A percentile compares a stretch with the other conserved stretches of the same genome.
Evolutionary conservation across 2,888 invertebrate species (phyloP).

Genomic region (Blastobasis lacticolella): DNA sequence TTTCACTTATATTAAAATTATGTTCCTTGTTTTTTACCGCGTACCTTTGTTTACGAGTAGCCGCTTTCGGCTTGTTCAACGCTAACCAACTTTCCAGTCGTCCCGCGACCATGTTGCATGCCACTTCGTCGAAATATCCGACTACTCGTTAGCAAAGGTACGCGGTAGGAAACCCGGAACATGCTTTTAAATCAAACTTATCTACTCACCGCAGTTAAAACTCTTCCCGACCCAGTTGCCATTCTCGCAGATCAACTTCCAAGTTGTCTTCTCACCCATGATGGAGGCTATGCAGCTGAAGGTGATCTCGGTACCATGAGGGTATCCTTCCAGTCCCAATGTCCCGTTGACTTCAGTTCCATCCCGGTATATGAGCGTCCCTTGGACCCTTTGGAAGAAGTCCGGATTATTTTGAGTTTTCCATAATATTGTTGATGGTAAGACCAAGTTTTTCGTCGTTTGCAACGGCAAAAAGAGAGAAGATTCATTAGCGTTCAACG

Average conservation of each 20-base stretch:
- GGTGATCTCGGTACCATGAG: constrained; percentile 87
- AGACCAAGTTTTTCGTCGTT: no score
- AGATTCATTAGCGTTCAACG: no score
- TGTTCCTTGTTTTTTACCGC: no score
- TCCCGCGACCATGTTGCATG: no score
- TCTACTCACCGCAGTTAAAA: constrained; percentile 81
- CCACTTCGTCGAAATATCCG: not conserved
- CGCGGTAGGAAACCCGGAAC: not conserved
- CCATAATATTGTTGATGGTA: not conserved
- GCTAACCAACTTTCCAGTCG: no score
- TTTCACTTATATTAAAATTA: no score
- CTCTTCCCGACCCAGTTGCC: constrained; percentile 89
- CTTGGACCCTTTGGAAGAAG: constrained; percentile 76
- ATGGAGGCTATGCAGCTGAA: constrained; percentile 88
- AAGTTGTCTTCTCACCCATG: constrained; percentile 87
- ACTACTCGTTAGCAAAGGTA: not conserved
- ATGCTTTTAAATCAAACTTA: not conserved
- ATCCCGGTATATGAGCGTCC: constrained; percentile 84
- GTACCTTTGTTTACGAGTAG: no score
- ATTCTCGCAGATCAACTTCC: constrained; percentile 89
- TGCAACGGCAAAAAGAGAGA: no score
- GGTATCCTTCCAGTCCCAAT: constrained; percentile 78
- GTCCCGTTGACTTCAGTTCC: constrained; percentile 79
- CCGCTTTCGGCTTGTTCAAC: no score
- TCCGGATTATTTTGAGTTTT: not conserved